Conservation (phyloP, 1,140 invertebrate genomes). For the Ostrea denselamellosa region DNA sequence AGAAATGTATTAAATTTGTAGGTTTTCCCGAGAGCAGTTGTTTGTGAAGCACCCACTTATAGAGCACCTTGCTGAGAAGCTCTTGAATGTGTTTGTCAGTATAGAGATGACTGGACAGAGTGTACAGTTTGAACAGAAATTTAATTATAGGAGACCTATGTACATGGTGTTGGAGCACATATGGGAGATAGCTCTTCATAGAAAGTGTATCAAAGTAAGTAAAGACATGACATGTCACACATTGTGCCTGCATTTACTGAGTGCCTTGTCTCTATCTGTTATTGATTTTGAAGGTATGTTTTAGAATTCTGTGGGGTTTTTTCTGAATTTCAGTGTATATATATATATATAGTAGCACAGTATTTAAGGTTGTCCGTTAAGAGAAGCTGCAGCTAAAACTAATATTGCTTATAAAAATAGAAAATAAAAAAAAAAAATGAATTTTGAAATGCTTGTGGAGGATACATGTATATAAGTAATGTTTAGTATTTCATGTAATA, state of each 20-base stretch:
- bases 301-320: too few relatives aligned
- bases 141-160: slow-evolving; percentile 97
- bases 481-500: too few relatives aligned
- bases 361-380: too few relatives aligned
- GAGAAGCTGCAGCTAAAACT: too few relatives aligned
- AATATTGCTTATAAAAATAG: too few relatives aligned
- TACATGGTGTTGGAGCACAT: slow-evolving; percentile 95
- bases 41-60: slow-evolving; percentile 89
- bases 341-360: too few relatives aligned
- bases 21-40: slow-evolving; percentile 86
- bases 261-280: background rate
- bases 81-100: slow-evolving; percentile 95
- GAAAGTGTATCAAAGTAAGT: slow-evolving; percentile 86
- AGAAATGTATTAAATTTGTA: slow-evolving; percentile 48
- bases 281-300: background rate
- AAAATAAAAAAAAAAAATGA: too few relatives aligned
- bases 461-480: too few relatives aligned
- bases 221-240: background rate
- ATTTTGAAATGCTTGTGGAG: too few relatives aligned
- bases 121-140: slow-evolving; percentile 98
- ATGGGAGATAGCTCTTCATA: slow-evolving; percentile 84
- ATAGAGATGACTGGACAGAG: slow-evolving; percentile 98
- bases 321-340: too few relatives aligned
- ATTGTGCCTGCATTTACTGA: background rate
- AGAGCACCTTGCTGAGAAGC: slow-evolving; percentile 85